phyloP scores from a whole-genome alignment of 1,140 invertebrate species.

The Teleogryllus occipitalis region DNA sequence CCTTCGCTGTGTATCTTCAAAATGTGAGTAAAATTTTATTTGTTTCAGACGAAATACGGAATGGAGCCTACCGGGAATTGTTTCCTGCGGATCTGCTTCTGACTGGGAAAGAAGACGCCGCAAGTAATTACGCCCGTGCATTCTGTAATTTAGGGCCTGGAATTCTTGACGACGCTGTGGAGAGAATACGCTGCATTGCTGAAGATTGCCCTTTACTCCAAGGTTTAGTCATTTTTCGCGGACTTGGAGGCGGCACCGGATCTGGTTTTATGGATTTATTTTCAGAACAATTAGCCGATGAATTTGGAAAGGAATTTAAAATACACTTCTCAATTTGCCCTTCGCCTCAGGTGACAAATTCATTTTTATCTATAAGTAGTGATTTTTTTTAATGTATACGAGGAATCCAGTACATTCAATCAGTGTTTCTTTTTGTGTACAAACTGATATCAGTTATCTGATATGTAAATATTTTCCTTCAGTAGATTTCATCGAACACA shows the following conservation, averaged over 20 bases:
- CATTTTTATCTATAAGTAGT: not conserved
- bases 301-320: slow-evolving; percentile 65
- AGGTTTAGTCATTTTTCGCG: slow-evolving; percentile 52
- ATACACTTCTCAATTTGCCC: slow-evolving; percentile 73
- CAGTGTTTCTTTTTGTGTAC: too few species aligned
- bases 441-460: too few species aligned
- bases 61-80: slow-evolving; percentile 49
- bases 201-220: slow-evolving; percentile 44
- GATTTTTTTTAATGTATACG: not conserved
- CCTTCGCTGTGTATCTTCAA: too few species aligned
- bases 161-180: slow-evolving; percentile 49
- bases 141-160: slow-evolving; percentile 55
- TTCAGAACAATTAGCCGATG: slow-evolving; percentile 55
- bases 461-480: too few species aligned
- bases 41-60: slow-evolving; percentile 49
- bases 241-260: slow-evolving; percentile 52
- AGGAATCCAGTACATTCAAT: not conserved
- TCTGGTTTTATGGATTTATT: slow-evolving; percentile 67
- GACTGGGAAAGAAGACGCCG: slow-evolving; percentile 56
- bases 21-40: too few species aligned
- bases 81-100: slow-evolving; percentile 55
- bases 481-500: not conserved
- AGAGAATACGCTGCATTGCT: slow-evolving; percentile 36
- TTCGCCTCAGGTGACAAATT: slow-evolving; percentile 51
- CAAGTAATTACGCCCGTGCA: slow-evolving; percentile 55